Evolutionary conservation across 2,113 vertebrate species (phyloP), one percentile per base, ranked within the genome.

Genomic region (Esox niger): DNA sequence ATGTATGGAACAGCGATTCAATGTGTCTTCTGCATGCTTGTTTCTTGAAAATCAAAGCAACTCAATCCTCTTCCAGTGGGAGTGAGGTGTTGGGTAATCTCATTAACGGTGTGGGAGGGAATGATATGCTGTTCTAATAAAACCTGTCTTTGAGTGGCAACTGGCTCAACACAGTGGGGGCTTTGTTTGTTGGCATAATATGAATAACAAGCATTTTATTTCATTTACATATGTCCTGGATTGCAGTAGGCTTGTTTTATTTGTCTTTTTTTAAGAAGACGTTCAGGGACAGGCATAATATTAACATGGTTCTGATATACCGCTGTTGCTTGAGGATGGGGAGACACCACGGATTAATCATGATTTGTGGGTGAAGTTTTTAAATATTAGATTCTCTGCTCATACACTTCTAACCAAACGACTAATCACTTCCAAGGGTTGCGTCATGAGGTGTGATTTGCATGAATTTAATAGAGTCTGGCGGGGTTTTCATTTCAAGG

Each of bases 51-150:
- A 63, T 72, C 75, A 35, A 3, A 57, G 61, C 27, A 58, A 70
- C 38, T 3, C 65, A 71, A 66, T 77, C 65, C 66, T 20, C 10
- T 49, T 57, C 21, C 47, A 52, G 64, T 2, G 54, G 67, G 70
- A 64, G 29, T 7, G 57, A 64, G 62, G 69, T 5, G 29, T 62
- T 62, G 79, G 80, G 49, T 69, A 59, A 74, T 70, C 72, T 58
- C n/a, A 26, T 65, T 66, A 64, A 82, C 75, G 33, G 0, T 61
- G 63, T 54, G 32, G 20, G 64, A 70, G 0, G 15, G 64, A 58
- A 63, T 58, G 38, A 17, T 23, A 27, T 27, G 71, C 69, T 70
- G 13, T 0, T 35, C 46, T 62, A 70, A 38, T 38, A n/a, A n/a
- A n/a, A n/a, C n/a, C n/a, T n/a, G n/a, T n/a, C n/a, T n/a, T n/a